Conservation (phyloP, 2,113 vertebrate genomes). For the Bagarius yarrelli region DNA sequence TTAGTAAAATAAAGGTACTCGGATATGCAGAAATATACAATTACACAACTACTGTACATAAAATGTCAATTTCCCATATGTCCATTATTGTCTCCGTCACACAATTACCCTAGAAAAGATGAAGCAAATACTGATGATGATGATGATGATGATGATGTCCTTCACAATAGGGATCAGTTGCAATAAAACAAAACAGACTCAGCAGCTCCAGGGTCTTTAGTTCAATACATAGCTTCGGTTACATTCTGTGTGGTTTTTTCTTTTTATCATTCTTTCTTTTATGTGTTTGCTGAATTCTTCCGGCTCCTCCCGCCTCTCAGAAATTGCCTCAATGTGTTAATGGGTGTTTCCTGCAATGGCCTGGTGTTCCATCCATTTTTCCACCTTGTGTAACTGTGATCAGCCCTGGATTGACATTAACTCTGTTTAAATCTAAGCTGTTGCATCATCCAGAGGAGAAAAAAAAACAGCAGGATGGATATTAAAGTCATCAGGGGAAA, state of each 20-base stretch:
- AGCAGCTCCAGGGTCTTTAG: background rate
- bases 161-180: background rate
- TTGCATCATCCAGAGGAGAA: background rate
- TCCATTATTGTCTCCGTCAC: no score
- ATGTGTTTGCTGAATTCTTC: background rate
- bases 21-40: no score
- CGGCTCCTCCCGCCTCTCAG: background rate
- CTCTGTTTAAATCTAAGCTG: background rate
- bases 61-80: no score
- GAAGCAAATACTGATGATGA: background rate
- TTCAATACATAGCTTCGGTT: background rate
- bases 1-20: no score
- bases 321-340: background rate
- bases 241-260: background rate
- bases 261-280: background rate
- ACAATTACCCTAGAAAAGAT: no score
- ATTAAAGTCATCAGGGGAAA: background rate
- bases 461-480: background rate
- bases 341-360: background rate
- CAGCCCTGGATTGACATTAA: background rate
- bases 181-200: background rate
- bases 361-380: background rate
- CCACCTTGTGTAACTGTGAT: background rate
- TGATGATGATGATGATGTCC: background rate
- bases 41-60: no score